Evolutionary conservation across 2,888 invertebrate genomes (phyloP), one percentile per base, ranked within the genome.

Genomic region (Embidobia sp.): DNA sequence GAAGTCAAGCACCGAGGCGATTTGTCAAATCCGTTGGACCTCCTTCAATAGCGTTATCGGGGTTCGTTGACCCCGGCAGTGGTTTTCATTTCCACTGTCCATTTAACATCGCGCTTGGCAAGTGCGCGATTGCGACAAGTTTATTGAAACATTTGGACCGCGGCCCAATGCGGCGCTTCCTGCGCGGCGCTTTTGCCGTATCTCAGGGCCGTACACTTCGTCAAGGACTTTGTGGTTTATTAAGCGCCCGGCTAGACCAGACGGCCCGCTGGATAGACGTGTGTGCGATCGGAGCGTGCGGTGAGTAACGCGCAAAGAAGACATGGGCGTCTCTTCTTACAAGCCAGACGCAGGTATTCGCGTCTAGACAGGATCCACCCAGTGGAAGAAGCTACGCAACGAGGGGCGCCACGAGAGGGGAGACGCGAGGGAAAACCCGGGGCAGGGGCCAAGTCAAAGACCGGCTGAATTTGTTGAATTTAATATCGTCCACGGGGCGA

Each of bases 321-420:
- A 81, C 82, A 79, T 63, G 66, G 55, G 79, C 80, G 72, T 84
- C 83, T 83, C 83, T 81, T 78, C 83, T 84, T 84, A 84, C 81
- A 57, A 57, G 51, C 57, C 83, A 73, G 73, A 64, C 57, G 79
- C 73, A 82, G 80, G 77, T 82, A 82, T 83, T 82, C 79, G 42
- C 53, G 70, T 66, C 73, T 80, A 82, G 84, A 82, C 80, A 51
- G 79, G 77, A 83, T 81, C 77, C 69, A 69, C 64, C 69, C 69
- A 69, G 57, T 59, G 37, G 57, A 61, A 67, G 74, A 59, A 61
- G 70, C 57, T 57, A 59, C 49, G 48, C 48, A 73, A 72, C 31
- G 40, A 18, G 8, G 11, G 40, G 31, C n/a, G n/a, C n/a, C n/a
- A n/a, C 1, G 22, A 33, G 26, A 27, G 29, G 29, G 29, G 18